Base-by-base conservation (phyloP, 2,797 vertebrate genomes). In the Amblyraja radiata region DNA sequence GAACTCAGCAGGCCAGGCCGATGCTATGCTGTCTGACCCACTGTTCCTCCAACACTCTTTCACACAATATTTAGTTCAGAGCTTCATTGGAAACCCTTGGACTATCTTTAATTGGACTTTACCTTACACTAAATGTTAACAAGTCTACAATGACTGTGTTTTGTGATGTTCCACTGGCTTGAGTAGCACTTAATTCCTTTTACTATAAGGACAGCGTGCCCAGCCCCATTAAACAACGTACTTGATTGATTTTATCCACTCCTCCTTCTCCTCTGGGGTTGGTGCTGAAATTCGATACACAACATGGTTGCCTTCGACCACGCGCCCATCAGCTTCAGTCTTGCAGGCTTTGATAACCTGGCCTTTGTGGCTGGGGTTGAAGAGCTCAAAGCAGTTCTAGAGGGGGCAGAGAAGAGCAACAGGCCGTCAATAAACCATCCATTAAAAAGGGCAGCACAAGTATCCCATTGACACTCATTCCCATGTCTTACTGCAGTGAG, bases 191-290 rank as follows among this genome's bases (percentile, higher is more conserved):
- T 54, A 21, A 83, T 54, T 36, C 54, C 25, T 58, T n/a, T 21
- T 81, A 21, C 80, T 46, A 54, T 10, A 86, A 54, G 46, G 21
- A 5, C 32, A 93, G 6, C 2, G 5, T 54, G 5, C 2, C 36
- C 0, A 93, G 9, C 18, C n/a, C 73, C 36, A 28, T 32, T 6
- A 54, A 46, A 46, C 54, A n/a, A 95, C 98, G 96, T 96, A 99
- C 99, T 98, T 98, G 96, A 99, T 99, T 94, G 98, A 99, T 96
- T 99, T 99, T 96, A 99, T 99, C 99, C 99, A 99, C 95, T 99
- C 99, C 79, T 99, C 99, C 94, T 99, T 99, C 95, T 99, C 99
- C 94, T 99, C 99, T 0, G 97, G 97, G 39, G 98, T 99, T 1
- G 98, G 98, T 7, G 98, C 99, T 0, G 98, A 99, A 97, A 99